Evolutionary conservation across 2,113 vertebrate genomes (phyloP).

Genomic region (Clarias batrachus): DNA sequence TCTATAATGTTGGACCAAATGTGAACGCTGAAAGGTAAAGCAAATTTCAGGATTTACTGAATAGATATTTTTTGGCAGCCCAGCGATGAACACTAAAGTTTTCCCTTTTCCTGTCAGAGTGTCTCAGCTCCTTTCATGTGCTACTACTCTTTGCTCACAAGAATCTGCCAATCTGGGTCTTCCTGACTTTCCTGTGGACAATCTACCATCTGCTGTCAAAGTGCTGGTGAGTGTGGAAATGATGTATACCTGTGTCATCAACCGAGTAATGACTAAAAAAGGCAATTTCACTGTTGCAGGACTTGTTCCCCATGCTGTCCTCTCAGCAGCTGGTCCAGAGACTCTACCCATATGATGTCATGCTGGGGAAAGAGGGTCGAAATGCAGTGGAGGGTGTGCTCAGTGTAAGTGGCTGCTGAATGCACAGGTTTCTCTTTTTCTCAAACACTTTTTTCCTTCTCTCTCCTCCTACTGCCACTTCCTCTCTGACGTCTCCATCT

Average conservation of each 20-base stretch:
- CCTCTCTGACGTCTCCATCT: not conserved
- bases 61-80: not conserved
- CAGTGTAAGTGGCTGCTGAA: constrained; percentile 72
- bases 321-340: constrained; percentile 78
- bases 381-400: constrained; percentile 84
- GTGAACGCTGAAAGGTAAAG: constrained; percentile 86
- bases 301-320: constrained; percentile 86
- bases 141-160: constrained; percentile 91
- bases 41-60: not conserved
- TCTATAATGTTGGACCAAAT: constrained; percentile 84
- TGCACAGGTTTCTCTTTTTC: not conserved
- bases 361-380: constrained; percentile 87
- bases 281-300: constrained; percentile 67
- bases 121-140: constrained; percentile 91
- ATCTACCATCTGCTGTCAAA: constrained; percentile 79
- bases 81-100: not conserved
- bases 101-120: constrained; percentile 70
- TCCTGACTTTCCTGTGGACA: constrained; percentile 95
- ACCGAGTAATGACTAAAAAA: not conserved
- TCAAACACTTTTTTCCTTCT: not conserved
- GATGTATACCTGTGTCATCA: not conserved
- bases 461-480: not conserved
- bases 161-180: constrained; percentile 88
- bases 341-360: constrained; percentile 85
- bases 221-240: constrained; percentile 80